These are phyloP conservation scores for Rhyacophila brunnea DNA, from an alignment of 1,140 invertebrate genomes.

Conservation along the genomic window DNA sequence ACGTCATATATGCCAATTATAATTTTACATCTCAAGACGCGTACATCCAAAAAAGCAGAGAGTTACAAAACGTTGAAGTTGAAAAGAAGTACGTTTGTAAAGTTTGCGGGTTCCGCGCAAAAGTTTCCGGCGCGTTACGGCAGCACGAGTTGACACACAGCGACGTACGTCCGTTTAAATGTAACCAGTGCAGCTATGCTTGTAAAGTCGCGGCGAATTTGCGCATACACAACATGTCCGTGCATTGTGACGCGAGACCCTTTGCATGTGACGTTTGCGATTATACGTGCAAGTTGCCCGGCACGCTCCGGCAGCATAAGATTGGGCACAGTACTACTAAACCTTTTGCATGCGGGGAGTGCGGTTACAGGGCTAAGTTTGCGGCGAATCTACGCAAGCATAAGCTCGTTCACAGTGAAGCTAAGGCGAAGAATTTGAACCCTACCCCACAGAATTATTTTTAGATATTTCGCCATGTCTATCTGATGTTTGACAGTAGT, in stretches of 20 bases:
- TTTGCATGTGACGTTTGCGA: constrained; percentile 2
- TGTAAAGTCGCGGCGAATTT: background rate
- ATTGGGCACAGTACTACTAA: background rate
- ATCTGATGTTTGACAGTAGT: no score
- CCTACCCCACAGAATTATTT: no score
- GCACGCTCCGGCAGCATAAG: background rate
- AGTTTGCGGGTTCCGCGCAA: no score
- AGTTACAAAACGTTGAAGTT: no score
- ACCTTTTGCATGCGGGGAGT: background rate
- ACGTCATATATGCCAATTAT: no score
- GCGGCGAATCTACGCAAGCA: background rate
- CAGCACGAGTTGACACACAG: background rate
- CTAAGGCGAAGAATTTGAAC: no score
- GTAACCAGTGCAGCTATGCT: background rate
- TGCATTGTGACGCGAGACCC: constrained; percentile 35
- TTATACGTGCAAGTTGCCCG: background rate
- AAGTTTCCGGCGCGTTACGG: no score
- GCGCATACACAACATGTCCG: constrained; percentile 34
- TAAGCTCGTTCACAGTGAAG: background rate
- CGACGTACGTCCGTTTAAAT: background rate
- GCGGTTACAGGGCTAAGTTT: background rate
- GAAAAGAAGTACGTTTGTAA: no score
- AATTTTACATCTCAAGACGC: no score
- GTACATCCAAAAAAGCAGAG: no score
- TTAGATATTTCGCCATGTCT: no score